phyloP scores from a whole-genome alignment of 1,140 invertebrate genomes.

The Pseudomyrmex pallidus region DNA sequence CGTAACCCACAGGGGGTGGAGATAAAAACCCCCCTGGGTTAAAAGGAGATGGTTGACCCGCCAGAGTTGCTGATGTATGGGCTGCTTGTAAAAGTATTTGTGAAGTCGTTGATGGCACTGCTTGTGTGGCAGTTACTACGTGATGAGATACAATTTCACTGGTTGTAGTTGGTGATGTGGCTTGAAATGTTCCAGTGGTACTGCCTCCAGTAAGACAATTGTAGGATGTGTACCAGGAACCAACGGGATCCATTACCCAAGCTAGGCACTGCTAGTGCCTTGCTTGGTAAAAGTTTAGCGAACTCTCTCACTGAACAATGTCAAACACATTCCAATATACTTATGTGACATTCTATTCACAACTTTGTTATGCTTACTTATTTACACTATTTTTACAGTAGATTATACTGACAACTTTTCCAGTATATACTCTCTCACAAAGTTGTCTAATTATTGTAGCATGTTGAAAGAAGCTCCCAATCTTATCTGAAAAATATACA shows the following conservation, averaged over 20 bases:
- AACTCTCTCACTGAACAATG: conserved; percentile 59
- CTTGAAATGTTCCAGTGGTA: conserved; percentile 86
- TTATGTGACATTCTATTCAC: conserved; percentile 69
- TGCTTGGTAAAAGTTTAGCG: conserved; percentile 70
- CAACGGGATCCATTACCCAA: conserved; percentile 90
- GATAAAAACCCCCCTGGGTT: conserved; percentile 90
- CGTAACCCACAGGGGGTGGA: conserved; percentile 89
- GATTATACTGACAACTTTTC: conserved; percentile 52
- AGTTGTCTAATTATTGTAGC: conserved; percentile 39
- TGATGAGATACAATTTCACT: conserved; percentile 88
- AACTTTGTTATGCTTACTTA: conserved; percentile 43
- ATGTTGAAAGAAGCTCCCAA: conserved; percentile 44
- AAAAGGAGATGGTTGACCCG: conserved; percentile 88
- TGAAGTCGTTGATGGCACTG: conserved; percentile 86
- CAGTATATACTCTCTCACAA: conserved; percentile 40
- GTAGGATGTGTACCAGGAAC: conserved; percentile 92
- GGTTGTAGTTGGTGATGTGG: conserved; percentile 79
- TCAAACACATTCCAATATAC: conserved; percentile 49
- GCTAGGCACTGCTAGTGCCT: conserved; percentile 79
- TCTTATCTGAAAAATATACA: conserved; percentile 63
- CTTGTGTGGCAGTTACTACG: conserved; percentile 83
- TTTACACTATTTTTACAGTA: neutral
- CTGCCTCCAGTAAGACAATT: conserved; percentile 88
- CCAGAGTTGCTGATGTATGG: conserved; percentile 87
- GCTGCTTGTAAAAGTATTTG: conserved; percentile 88